phyloP scores from a whole-genome alignment of 2,797 vertebrate species.

The Lindbergichthys nudifrons region DNA sequence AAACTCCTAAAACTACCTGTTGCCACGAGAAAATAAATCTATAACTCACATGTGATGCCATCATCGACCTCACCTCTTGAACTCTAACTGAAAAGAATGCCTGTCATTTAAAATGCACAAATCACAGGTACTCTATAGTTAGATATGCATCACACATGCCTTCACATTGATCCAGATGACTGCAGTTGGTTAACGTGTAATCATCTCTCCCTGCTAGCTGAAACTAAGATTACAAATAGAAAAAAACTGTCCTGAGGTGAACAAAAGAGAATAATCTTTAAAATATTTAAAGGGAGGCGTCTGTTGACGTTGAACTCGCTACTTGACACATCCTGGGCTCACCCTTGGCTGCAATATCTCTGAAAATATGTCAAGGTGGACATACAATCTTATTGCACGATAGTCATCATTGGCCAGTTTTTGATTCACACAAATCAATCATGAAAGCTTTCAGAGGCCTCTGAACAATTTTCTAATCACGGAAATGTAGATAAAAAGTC shows the following conservation, averaged over 20 bases:
- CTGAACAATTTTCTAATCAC: neutral
- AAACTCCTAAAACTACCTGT: conserved; percentile 19
- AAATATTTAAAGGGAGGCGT: conserved; percentile 19
- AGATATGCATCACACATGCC: conserved; percentile 4
- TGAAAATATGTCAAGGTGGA: conserved; percentile 7
- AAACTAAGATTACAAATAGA: neutral
- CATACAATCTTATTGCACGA: neutral
- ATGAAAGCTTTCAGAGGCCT: neutral
- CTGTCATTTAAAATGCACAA: conserved; percentile 27
- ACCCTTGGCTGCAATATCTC: neutral
- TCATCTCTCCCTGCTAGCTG: neutral
- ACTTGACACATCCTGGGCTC: neutral
- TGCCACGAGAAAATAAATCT: conserved; percentile 5
- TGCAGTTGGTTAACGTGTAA: conserved; percentile 18
- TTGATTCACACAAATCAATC: neutral
- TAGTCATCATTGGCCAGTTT: neutral
- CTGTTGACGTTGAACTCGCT: conserved; percentile 19
- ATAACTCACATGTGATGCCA: conserved; percentile 23
- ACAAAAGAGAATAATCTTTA: conserved; percentile 6
- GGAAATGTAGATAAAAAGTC: conserved; percentile 1
- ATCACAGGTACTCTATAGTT: conserved; percentile 17
- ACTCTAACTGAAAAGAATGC: conserved; percentile 32
- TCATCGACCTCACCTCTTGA: conserved; percentile 11
- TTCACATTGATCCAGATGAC: conserved; percentile 31
- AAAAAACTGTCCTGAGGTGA: neutral